Percentiles rank a stretch among this genome's conserved stretches.
These are phyloP conservation scores for Chironomus riparius DNA, from an alignment of 2,888 invertebrate genomes.

Conservation along the genomic window DNA sequence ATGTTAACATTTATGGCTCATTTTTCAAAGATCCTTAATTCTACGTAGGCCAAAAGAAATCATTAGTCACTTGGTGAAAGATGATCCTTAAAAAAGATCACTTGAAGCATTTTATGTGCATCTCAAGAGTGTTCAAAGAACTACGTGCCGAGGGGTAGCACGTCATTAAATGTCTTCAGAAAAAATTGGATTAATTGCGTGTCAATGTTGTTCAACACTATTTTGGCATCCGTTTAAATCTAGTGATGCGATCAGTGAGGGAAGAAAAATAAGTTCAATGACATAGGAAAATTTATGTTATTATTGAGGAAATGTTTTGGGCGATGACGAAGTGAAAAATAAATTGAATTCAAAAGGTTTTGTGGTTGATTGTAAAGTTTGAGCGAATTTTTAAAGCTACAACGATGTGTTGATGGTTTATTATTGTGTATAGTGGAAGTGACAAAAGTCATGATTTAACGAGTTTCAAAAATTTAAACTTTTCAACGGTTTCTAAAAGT, in stretches of 20 bases:
- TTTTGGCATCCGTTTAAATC: conserved; percentile 3
- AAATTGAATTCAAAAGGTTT: not conserved
- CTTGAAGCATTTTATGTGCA: not conserved
- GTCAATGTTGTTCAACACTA: conserved; percentile 15
- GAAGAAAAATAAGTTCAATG: not conserved
- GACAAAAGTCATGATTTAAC: too few relatives aligned
- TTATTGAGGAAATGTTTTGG: too few relatives aligned
- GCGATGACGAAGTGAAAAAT: not conserved
- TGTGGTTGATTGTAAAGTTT: not conserved
- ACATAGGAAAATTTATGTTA: not conserved
- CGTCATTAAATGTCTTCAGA: not conserved
- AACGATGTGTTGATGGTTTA: too few relatives aligned
- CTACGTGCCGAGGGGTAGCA: not conserved
- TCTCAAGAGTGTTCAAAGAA: too few relatives aligned
- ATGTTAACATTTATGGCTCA: conserved; percentile 5
- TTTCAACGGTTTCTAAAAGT: too few relatives aligned
- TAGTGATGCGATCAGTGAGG: not conserved
- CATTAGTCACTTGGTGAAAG: not conserved
- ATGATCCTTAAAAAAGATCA: not conserved
- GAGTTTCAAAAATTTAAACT: too few relatives aligned
- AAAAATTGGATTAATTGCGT: conserved; percentile 2
- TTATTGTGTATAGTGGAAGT: too few relatives aligned
- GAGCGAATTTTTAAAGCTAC: not conserved
- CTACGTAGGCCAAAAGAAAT: not conserved
- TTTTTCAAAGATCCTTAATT: conserved; percentile 21